Percentiles rank a stretch among this genome's conserved stretches.
Evolutionary conservation across 1,140 invertebrate genomes (phyloP).

Genomic region (Trichonephila clavipes): DNA sequence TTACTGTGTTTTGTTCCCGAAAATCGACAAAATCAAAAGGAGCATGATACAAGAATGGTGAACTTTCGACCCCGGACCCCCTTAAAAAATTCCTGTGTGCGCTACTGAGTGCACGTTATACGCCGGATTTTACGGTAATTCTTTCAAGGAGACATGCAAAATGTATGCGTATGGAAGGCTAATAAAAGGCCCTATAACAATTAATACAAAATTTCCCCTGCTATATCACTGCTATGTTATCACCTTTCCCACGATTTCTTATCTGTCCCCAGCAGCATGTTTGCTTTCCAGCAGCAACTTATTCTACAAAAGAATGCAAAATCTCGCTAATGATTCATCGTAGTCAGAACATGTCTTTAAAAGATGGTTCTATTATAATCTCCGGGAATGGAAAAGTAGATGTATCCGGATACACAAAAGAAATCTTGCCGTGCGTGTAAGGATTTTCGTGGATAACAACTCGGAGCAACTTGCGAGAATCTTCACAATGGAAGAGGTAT

Average conservation of each 20-base stretch:
- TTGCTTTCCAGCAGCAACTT: neutral
- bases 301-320: neutral
- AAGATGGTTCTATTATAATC: slow-evolving; percentile 1
- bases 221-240: neutral
- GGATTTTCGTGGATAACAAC: slow-evolving; percentile 37
- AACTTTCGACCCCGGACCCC: too few relatives aligned
- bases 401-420: slow-evolving; percentile 3
- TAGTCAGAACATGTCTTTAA: neutral
- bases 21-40: too few relatives aligned
- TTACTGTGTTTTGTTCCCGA: too few relatives aligned
- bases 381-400: slow-evolving; percentile 28
- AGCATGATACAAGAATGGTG: too few relatives aligned
- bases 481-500: slow-evolving; percentile 35
- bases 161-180: too few relatives aligned
- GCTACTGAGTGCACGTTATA: too few relatives aligned
- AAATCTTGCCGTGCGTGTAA: slow-evolving; percentile 15
- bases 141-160: too few relatives aligned
- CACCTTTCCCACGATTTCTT: neutral
- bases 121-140: too few relatives aligned
- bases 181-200: neutral
- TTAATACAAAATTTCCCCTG: neutral
- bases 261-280: neutral
- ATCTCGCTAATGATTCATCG: neutral
- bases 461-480: neutral
- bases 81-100: too few relatives aligned